Evolutionary conservation across 2,888 invertebrate genomes (phyloP), one percentile per base, ranked within the genome.

Genomic region (Tetramorium bicarinatum): DNA sequence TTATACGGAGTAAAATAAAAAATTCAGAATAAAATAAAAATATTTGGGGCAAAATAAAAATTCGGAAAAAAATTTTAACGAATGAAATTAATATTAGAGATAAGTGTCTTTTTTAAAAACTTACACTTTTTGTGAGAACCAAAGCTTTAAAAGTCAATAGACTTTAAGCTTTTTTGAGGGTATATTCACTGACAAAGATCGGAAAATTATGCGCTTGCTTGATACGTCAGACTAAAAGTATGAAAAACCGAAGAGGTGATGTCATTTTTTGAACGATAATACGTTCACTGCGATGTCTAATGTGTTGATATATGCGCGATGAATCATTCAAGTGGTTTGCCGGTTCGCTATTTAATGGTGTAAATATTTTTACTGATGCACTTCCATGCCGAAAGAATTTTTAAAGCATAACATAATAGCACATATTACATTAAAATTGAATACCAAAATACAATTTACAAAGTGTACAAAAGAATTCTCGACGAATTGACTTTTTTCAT

Each of bases 261-360:
- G 72, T 80, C 80, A 83, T 71, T 71, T 82, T 72, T 71, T n/a
- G 11, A 82, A 47, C 47, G 44, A 47, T 52, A 66, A 83, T 72
- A 47, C 47, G 13, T 79, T 61, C 77, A 54, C 15, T 52, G 62
- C 59, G 47, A 47, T 74, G 81, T 61, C 44, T 82, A 82, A 79
- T 52, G 49, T 81, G 34, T 83, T 69, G 79, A 80, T 80, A 79
- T 52, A 44, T 44, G 79, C 44, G 25, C 47, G 79, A 72, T 80
- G 79, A 80, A 47, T 80, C 79, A 80, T 21, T 72, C 59, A 13
- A 47, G 59, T 6, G 47, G 72, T 80, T 44, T 79, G 54, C 54
- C 29, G n/a, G 77, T n/a, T 79, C 34, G 72, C 59, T 71, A 44
- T 79, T 77, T 69, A 66, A 79, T 47, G 13, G 41, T 47, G 38